phyloP scores from a whole-genome alignment of 2,797 vertebrate species.

The Girardinus metallicus region DNA sequence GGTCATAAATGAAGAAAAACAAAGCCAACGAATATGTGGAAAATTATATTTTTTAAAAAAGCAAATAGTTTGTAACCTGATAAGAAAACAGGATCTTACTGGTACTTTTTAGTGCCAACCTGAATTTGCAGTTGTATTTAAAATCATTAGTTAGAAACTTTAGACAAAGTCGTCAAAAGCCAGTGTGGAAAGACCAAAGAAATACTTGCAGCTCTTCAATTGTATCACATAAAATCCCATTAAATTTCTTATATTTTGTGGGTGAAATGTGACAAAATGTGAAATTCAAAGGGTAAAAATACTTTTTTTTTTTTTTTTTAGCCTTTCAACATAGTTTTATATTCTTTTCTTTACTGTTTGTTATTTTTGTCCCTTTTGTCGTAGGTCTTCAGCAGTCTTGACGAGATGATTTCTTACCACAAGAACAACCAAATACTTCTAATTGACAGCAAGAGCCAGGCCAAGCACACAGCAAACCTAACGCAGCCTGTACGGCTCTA shows the following conservation, averaged over 20 bases:
- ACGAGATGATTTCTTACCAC: slow-evolving; percentile 82
- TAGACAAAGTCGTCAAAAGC: too few species aligned
- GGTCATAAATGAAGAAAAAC: too few species aligned
- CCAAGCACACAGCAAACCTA: slow-evolving; percentile 79
- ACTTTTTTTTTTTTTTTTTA: too few species aligned
- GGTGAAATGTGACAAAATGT: not conserved
- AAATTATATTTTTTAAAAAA: too few species aligned
- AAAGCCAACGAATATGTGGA: too few species aligned
- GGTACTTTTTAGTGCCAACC: too few species aligned
- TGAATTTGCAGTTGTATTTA: too few species aligned
- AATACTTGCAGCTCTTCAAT: too few species aligned
- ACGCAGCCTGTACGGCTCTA: slow-evolving; percentile 69
- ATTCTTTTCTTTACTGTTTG: slow-evolving; percentile 5
- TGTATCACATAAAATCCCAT: not conserved
- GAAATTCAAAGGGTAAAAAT: not conserved
- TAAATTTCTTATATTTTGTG: not conserved
- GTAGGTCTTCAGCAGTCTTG: slow-evolving; percentile 78
- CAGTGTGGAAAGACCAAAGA: too few species aligned
- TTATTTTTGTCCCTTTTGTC: slow-evolving; percentile 24
- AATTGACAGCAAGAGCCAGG: slow-evolving; percentile 83
- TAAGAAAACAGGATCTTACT: too few species aligned
- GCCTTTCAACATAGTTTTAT: not conserved
- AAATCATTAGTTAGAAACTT: too few species aligned
- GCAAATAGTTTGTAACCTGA: too few species aligned
- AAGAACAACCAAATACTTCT: slow-evolving; percentile 79